Conservation (phyloP, 2,888 invertebrate genomes). For the Callimorpha dominula region DNA sequence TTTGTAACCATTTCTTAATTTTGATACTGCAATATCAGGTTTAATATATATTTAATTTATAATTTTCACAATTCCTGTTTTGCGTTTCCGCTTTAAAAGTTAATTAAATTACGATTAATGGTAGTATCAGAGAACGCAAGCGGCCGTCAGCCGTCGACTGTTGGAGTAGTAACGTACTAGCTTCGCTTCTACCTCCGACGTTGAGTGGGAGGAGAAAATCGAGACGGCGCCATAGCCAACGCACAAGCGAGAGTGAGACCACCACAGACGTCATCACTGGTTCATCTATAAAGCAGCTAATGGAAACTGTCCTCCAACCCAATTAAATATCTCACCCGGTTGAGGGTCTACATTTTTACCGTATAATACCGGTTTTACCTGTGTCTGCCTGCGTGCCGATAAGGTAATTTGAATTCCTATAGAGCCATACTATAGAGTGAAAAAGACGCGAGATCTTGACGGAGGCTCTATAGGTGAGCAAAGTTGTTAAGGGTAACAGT, state of each 20-base stretch:
- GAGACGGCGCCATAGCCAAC: conserved; percentile 68
- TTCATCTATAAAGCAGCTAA: conserved; percentile 77
- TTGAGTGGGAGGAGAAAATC: conserved; percentile 76
- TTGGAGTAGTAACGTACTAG: conserved; percentile 74
- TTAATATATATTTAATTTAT: conserved; percentile 27
- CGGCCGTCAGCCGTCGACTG: conserved; percentile 80
- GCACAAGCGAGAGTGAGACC: conserved; percentile 64
- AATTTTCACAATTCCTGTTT: conserved; percentile 9
- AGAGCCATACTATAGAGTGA: conserved; percentile 62
- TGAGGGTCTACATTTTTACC: conserved; percentile 62
- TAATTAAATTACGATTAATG: conserved; percentile 57
- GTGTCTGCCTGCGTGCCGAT: conserved; percentile 77
- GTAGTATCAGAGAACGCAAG: conserved; percentile 65
- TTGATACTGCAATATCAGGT: conserved; percentile 26
- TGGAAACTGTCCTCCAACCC: conserved; percentile 68
- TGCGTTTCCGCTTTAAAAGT: conserved; percentile 42
- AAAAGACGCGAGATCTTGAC: conserved; percentile 77
- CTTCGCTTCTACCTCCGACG: conserved; percentile 66
- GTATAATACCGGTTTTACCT: conserved; percentile 83
- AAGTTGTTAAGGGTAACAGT: conserved; percentile 60
- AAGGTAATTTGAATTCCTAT: conserved; percentile 84
- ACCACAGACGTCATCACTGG: conserved; percentile 65
- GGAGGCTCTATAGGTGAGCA: conserved; percentile 63
- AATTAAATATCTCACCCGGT: conserved; percentile 62
- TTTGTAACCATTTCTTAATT: conserved; percentile 18